Evolutionary conservation across 2,797 vertebrate species (phyloP).

Genomic region (Paguma larvata): DNA sequence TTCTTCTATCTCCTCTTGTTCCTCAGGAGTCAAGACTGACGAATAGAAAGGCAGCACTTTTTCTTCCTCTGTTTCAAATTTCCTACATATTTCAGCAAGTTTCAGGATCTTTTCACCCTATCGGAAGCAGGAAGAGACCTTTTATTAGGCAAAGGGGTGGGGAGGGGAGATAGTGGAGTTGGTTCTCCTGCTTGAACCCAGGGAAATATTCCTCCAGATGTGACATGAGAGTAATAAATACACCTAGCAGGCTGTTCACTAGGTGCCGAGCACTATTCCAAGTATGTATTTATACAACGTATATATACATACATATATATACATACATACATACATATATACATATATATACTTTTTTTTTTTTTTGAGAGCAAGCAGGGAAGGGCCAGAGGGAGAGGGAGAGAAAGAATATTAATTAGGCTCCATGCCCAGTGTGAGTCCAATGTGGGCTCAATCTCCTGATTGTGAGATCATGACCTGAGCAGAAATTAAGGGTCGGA

Average conservation of each 20-base stretch:
- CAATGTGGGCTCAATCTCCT: too few relatives aligned
- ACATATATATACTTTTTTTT: too few relatives aligned
- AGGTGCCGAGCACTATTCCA: not conserved
- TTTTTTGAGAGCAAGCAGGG: too few relatives aligned
- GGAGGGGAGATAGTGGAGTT: not conserved
- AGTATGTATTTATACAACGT: not conserved
- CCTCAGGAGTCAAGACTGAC: slow-evolving; percentile 84
- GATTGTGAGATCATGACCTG: too few relatives aligned
- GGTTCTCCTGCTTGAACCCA: not conserved
- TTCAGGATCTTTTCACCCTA: slow-evolving; percentile 91
- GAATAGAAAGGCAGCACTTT: slow-evolving; percentile 93
- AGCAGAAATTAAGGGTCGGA: too few relatives aligned
- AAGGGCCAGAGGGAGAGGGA: too few relatives aligned
- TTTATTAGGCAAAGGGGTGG: not conserved
- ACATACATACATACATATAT: too few relatives aligned
- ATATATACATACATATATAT: too few relatives aligned
- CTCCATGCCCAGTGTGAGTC: too few relatives aligned
- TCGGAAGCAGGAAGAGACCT: fast-evolving
- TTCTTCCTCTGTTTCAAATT: slow-evolving; percentile 92
- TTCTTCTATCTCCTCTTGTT: slow-evolving; percentile 80
- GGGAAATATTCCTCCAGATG: not conserved
- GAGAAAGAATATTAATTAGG: too few relatives aligned
- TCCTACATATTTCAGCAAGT: slow-evolving; percentile 91
- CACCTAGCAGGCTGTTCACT: not conserved
- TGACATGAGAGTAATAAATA: not conserved